A percentile compares a stretch with the other conserved stretches of the same genome.
Evolutionary conservation across 2,113 vertebrate species (phyloP).

Genomic region (Potamarius usumacintae): DNA sequence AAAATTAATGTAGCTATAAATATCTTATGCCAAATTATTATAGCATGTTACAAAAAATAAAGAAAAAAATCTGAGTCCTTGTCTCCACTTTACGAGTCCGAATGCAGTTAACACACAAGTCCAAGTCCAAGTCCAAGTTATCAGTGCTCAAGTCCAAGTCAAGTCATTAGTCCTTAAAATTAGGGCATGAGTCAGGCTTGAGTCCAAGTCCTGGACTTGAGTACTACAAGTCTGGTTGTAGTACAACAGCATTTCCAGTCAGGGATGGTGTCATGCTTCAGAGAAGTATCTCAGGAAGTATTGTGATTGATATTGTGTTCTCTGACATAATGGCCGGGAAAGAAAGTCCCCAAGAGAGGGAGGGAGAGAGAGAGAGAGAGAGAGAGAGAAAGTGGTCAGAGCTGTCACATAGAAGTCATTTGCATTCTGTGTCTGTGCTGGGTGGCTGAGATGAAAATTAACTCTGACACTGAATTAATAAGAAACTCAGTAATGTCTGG

Average conservation of each 20-base stretch:
- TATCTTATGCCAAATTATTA: no score
- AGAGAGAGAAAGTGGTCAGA: constrained; percentile 33
- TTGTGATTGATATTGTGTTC: neutral
- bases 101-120: no score
- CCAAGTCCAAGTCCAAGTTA: no score
- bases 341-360: neutral
- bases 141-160: no score
- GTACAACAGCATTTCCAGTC: neutral
- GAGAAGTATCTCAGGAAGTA: neutral
- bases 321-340: neutral
- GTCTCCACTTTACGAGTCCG: no score
- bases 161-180: no score
- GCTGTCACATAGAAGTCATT: constrained; percentile 58
- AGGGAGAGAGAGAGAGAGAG: constrained; percentile 5
- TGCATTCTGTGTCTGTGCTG: constrained; percentile 50
- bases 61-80: no score
- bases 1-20: no score
- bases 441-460: constrained; percentile 56
- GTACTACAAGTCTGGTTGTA: no score
- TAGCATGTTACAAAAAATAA: no score
- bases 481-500: constrained; percentile 54
- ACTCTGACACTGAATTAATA: constrained; percentile 57
- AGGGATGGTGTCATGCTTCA: neutral
- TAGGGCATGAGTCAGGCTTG: no score
- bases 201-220: no score